These are phyloP conservation scores for Anableps anableps DNA, from an alignment of 2,797 vertebrate genomes.

Conservation along the genomic window DNA sequence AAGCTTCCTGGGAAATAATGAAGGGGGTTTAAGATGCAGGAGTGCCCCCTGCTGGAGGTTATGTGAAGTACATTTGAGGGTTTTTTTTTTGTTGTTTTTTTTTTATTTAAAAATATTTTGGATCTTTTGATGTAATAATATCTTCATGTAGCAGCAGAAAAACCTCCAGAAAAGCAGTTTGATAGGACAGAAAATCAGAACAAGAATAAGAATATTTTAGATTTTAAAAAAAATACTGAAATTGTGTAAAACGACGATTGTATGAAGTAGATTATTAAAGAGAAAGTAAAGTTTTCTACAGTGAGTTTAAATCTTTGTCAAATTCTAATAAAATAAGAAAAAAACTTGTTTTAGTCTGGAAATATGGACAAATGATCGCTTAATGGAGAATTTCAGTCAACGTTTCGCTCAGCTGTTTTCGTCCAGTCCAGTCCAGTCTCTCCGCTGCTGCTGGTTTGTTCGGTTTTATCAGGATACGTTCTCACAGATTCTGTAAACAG, in stretches of 20 bases:
- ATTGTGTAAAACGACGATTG: background rate
- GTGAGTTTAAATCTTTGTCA: too few species aligned
- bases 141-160: background rate
- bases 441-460: too few species aligned
- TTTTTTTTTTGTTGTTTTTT: too few species aligned
- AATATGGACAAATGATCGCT: too few species aligned
- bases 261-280: background rate
- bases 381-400: too few species aligned
- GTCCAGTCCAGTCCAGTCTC: too few species aligned
- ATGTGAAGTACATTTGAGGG: background rate
- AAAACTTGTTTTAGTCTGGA: too few species aligned
- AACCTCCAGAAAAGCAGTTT: background rate
- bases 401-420: too few species aligned
- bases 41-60: background rate
- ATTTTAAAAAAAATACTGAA: background rate
- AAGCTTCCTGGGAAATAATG: background rate
- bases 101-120: background rate
- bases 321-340: too few species aligned
- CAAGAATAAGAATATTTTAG: background rate
- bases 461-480: too few species aligned
- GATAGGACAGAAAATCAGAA: background rate
- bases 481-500: too few species aligned
- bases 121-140: background rate
- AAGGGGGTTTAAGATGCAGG: background rate
- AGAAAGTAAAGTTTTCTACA: too few species aligned